phyloP scores from a whole-genome alignment of 30 jellyfish, hydroid and myxozoan species.

The Rhopilema esculentum region DNA sequence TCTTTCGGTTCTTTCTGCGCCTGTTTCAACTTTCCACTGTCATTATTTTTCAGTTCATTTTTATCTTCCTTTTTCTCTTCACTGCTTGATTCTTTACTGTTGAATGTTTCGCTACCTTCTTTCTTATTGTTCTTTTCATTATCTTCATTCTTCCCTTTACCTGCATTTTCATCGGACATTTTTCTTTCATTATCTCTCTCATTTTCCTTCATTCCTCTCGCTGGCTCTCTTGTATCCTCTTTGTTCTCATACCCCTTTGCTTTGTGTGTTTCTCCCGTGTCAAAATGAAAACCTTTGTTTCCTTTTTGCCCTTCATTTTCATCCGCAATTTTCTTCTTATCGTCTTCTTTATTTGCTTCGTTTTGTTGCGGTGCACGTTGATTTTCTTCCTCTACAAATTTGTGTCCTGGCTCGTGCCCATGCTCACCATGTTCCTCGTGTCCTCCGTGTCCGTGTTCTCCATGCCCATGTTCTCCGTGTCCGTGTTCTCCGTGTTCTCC shows the following conservation, averaged over 20 bases:
- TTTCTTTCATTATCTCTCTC: constrained; percentile 2
- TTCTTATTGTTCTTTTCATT: constrained; percentile 27
- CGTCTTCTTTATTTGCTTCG: constrained; percentile 8
- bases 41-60: constrained; percentile 1
- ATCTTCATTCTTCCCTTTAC: constrained; percentile 17
- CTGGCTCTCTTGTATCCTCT: constrained; percentile 31
- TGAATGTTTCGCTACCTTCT: constrained; percentile 3
- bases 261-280: constrained; percentile 12
- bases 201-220: background rate
- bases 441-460: constrained; percentile 23
- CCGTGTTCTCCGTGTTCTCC: constrained; percentile 37
- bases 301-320: constrained; percentile 20
- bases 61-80: constrained; percentile 1
- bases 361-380: background rate
- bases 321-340: background rate
- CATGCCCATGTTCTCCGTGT: constrained; percentile 50
- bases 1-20: background rate
- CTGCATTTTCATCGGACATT: background rate
- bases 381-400: constrained; percentile 12
- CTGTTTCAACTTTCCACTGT: background rate
- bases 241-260: constrained; percentile 14
- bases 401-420: constrained; percentile 16
- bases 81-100: background rate
- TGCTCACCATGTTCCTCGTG: constrained; percentile 26
- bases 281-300: constrained; percentile 13